Evolutionary conservation across 2,888 invertebrate genomes (phyloP), one percentile per base, ranked within the genome.

Genomic region (Phaedon cochleariae): DNA sequence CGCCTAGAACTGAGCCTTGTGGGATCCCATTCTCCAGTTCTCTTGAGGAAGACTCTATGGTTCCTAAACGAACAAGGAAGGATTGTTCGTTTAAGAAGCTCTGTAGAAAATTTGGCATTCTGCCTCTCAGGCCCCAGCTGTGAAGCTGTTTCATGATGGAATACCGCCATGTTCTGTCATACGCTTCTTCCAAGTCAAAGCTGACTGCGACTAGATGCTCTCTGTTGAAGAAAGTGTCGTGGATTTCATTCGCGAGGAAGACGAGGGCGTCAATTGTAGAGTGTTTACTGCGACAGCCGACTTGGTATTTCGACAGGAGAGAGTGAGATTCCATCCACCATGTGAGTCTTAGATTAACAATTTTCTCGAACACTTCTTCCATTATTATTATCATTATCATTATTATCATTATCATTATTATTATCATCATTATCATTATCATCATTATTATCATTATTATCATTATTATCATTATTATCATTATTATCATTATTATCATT

Each of bases 21-120:
- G n/a, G n/a, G n/a, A n/a, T n/a, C n/a, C n/a, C 67, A 59, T 70
- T 70, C 55, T 64, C 66, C 10, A 70, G 51, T n/a, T n/a, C 10
- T 51, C 37, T 31, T 26, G 12, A 15, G 17, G 4, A 6, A 6
- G 29, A 29, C 7, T 6, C 5, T 29, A 7, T 29, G 29, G n/a
- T n/a, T n/a, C n/a, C n/a, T n/a, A n/a, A n/a, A n/a, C n/a, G n/a
- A n/a, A n/a, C n/a, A n/a, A n/a, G n/a, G n/a, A n/a, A n/a, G n/a
- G n/a, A n/a, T n/a, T n/a, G n/a, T n/a, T n/a, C n/a, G n/a, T n/a
- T n/a, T 15, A 58, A 34, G 18, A 63, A 63, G 12, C 34, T 48
- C n/a, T 7, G 1, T 9, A 67, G 45, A 17, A 67, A 61, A 10
- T 51, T 4, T 21, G 70, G 31, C 5, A 63, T 22, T 15, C 59